Percentiles rank a stretch among this genome's conserved stretches.
phyloP scores from a whole-genome alignment of 2,797 vertebrate species.

The Staurois parvus region DNA sequence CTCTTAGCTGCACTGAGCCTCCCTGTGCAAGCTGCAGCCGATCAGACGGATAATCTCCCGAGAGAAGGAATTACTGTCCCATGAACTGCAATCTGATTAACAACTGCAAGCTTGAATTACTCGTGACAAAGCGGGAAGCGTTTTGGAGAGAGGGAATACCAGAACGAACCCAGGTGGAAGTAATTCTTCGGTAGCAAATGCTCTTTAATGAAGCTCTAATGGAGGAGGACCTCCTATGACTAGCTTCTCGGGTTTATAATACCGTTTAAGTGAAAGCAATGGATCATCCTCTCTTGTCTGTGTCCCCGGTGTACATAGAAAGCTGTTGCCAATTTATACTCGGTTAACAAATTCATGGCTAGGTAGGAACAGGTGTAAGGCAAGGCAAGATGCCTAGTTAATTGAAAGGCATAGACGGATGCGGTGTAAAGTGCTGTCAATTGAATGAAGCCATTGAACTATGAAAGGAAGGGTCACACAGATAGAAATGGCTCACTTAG shows the following conservation, averaged over 20 bases:
- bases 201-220: conserved; percentile 29
- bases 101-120: conserved; percentile 59
- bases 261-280: background rate
- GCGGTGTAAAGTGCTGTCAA: background rate
- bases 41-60: conserved; percentile 57
- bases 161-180: conserved; percentile 6
- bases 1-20: conserved; percentile 47
- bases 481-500: background rate
- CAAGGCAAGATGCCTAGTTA: background rate
- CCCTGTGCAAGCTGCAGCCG: conserved; percentile 39
- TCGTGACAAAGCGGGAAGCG: conserved; percentile 52
- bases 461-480: background rate
- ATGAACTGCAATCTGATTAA: conserved; percentile 62
- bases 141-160: conserved; percentile 4
- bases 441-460: background rate
- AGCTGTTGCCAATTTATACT: background rate
- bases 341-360: background rate
- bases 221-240: background rate
- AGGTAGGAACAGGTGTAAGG: background rate
- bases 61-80: conserved; percentile 61
- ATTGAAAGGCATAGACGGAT: conserved; percentile 3
- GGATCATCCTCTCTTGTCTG: background rate
- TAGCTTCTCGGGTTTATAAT: background rate
- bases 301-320: background rate
- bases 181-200: conserved; percentile 23